Conservation (phyloP, 2,888 invertebrate species). For the Eueremaeus valkanovi region DNA sequence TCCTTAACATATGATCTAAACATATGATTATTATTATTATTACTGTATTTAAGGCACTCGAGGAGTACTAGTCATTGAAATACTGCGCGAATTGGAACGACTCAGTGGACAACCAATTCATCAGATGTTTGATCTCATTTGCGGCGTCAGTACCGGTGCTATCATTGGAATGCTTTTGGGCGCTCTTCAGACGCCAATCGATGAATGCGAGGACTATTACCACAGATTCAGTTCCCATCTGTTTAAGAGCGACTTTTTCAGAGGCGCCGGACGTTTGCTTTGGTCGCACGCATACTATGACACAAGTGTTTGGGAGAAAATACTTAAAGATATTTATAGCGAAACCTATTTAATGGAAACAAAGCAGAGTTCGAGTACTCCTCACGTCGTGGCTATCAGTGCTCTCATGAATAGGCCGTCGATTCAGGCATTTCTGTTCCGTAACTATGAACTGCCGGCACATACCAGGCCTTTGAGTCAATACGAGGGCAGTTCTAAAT, state of each 20-base stretch:
- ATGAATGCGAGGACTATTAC: constrained; percentile 62
- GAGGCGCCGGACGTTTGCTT: constrained; percentile 71
- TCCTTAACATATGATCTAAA: not conserved
- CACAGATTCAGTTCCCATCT: constrained; percentile 62
- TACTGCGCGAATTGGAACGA: constrained; percentile 71
- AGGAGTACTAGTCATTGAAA: constrained; percentile 78
- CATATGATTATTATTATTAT: constrained; percentile 42
- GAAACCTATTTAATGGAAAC: constrained; percentile 43
- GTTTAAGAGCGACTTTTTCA: constrained; percentile 63
- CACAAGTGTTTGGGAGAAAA: constrained; percentile 72
- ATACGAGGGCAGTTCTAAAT: constrained; percentile 66
- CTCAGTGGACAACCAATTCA: constrained; percentile 60
- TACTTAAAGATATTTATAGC: constrained; percentile 56
- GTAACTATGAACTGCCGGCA: constrained; percentile 67
- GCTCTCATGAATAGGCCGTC: constrained; percentile 70
- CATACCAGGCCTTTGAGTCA: constrained; percentile 66
- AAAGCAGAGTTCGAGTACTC: constrained; percentile 28
- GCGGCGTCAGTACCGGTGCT: constrained; percentile 71
- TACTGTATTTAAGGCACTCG: constrained; percentile 52
- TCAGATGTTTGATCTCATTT: constrained; percentile 80
- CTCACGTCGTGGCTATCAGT: constrained; percentile 63
- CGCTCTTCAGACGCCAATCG: constrained; percentile 59
- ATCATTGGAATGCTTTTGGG: constrained; percentile 71
- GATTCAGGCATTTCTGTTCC: constrained; percentile 73
- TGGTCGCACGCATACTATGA: constrained; percentile 85